phyloP scores from a whole-genome alignment of 2,113 vertebrate genomes.

The Callopanchax toddi region DNA sequence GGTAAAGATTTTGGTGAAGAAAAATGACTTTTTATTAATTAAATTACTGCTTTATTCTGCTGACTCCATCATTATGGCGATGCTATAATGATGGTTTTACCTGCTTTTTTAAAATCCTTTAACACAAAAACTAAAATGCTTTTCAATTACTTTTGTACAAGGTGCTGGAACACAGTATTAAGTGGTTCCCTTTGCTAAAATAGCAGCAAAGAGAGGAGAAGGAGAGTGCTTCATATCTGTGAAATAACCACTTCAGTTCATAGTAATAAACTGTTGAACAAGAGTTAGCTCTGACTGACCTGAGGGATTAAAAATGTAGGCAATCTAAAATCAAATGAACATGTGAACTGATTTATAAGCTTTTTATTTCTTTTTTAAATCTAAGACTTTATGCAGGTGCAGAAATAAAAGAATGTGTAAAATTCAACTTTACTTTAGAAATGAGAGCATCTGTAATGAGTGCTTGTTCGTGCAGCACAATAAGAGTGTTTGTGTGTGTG shows the following conservation, averaged over 20 bases:
- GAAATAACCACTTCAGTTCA: not conserved
- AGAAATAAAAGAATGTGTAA: not conserved
- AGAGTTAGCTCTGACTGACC: not conserved
- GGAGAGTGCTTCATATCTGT: not conserved
- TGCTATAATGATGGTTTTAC: no score
- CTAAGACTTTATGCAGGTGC: slow-evolving; percentile 18
- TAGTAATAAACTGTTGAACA: not conserved
- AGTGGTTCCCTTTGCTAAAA: not conserved
- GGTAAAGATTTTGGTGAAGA: no score
- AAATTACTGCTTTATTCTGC: no score
- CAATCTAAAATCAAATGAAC: not conserved
- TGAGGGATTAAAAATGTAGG: not conserved
- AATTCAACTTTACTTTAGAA: not conserved
- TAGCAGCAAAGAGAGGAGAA: not conserved
- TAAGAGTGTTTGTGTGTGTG: slow-evolving; percentile 1
- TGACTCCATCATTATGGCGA: no score
- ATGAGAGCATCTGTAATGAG: not conserved
- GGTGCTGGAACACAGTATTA: not conserved
- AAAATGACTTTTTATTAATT: no score
- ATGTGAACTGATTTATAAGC: no score
- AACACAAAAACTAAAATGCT: not conserved
- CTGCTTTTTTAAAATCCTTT: no score
- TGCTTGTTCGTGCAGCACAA: not conserved
- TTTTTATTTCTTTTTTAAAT: not conserved
- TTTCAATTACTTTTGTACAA: not conserved